Evolutionary conservation across 2,797 vertebrate species (phyloP), one percentile per base, ranked within the genome.

Genomic region (Naso thynnoides): DNA sequence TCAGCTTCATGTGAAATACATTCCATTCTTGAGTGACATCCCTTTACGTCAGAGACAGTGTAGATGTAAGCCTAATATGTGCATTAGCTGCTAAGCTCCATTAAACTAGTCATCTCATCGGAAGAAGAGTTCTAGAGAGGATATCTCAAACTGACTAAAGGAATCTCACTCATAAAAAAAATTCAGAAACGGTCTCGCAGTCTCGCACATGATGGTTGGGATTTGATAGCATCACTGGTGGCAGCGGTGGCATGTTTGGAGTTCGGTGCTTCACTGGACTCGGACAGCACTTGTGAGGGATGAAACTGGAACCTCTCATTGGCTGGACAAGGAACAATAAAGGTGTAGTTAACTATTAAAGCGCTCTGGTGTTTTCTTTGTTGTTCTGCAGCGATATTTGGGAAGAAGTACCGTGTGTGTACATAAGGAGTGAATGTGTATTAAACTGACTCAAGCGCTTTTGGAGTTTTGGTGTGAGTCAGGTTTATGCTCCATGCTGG

Each of bases 21-120:
- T 92, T 93, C 89, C 89, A 91, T 72, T 78, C 91, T 92, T 92
- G 92, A 93, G 89, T 93, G 93, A 87, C 91, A 93, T 90, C 93
- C 90, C 93, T 95, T 90, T 88, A 89, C 76, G 92, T 94, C 92
- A 82, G 93, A 94, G 89, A 86, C 83, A 71, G 64, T 72, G 65
- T 76, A 87, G 73, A 79, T 76, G 56, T 92, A 79, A 88, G 90
- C 85, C 85, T 94, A 93, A 93, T 88, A 90, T 90, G 89, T 94
- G 89, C 92, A 89, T 93, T 93, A 94, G 93, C 92, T 89, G 93
- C 76, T 78, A 57, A 72, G 78, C 91, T 91, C 93, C 87, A 92
- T 90, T 89, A 89, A 1, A 75, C 90, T 64, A 89, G 92, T 88
- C 92, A 93, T 94, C 91, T 93, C 93, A 89, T 92, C 90, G 60